These are phyloP conservation scores for Automeris io DNA, from an alignment of 2,888 invertebrate genomes.

Conservation along the genomic window DNA sequence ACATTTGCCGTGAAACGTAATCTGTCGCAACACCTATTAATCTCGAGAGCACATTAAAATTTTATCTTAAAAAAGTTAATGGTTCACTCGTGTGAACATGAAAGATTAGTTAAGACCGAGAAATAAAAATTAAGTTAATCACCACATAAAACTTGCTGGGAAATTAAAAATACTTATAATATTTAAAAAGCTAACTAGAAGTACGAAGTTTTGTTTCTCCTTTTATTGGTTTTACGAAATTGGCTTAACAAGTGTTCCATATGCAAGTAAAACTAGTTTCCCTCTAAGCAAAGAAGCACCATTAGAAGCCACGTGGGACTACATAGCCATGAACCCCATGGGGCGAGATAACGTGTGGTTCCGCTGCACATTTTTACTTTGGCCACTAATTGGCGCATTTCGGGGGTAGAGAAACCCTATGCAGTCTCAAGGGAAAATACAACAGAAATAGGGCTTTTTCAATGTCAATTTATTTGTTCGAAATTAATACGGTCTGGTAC, in stretches of 20 bases:
- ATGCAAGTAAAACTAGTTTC: conserved; percentile 56
- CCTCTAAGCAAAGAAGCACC: conserved; percentile 70
- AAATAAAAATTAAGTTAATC: conserved; percentile 16
- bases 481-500: conserved; percentile 30
- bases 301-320: conserved; percentile 68
- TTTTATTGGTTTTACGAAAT: conserved; percentile 6
- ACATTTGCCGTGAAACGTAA: conserved; percentile 59
- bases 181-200: too few relatives aligned
- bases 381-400: conserved; percentile 74
- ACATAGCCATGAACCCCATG: conserved; percentile 33
- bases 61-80: conserved; percentile 40
- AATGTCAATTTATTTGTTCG: conserved; percentile 60
- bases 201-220: not conserved
- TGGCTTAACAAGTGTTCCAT: conserved; percentile 63
- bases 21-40: conserved; percentile 62
- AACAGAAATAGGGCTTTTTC: conserved; percentile 51
- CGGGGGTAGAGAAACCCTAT: conserved; percentile 54
- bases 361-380: conserved; percentile 72
- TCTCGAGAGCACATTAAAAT: conserved; percentile 47
- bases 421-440: conserved; percentile 43
- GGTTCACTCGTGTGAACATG: conserved; percentile 36
- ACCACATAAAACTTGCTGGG: conserved; percentile 4
- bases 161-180: conserved; percentile 3
- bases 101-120: conserved; percentile 25
- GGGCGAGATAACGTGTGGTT: conserved; percentile 63